phyloP scores from a whole-genome alignment of 1,140 invertebrate species.

The Hyles euphorbiae region DNA sequence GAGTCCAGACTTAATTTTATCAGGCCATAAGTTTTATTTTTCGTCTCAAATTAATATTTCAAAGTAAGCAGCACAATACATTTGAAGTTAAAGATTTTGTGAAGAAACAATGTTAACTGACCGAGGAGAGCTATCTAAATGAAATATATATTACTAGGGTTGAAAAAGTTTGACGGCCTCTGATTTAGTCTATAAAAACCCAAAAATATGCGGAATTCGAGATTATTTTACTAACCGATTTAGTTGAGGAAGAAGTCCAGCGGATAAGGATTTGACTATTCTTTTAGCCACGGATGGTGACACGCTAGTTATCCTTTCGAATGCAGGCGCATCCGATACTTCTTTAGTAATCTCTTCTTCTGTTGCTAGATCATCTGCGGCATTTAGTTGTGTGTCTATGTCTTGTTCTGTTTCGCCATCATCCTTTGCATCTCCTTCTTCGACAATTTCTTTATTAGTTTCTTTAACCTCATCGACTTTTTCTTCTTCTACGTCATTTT shows the following conservation, averaged over 20 bases:
- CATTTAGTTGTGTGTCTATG: slow-evolving; percentile 43
- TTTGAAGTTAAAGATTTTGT: too few relatives aligned
- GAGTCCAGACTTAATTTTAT: too few relatives aligned
- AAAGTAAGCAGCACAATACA: too few relatives aligned
- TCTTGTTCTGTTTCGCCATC: slow-evolving; percentile 41
- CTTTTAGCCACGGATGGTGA: slow-evolving; percentile 83
- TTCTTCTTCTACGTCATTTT: slow-evolving; percentile 9
- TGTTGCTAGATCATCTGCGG: slow-evolving; percentile 45
- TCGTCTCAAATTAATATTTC: too few relatives aligned
- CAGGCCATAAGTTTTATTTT: too few relatives aligned
- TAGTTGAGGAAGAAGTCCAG: slow-evolving; percentile 73
- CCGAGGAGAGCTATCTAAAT: too few relatives aligned
- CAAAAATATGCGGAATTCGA: too few relatives aligned
- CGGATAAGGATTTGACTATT: slow-evolving; percentile 81
- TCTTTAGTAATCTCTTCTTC: slow-evolving; percentile 53
- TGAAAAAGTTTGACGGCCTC: too few relatives aligned
- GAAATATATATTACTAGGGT: too few relatives aligned
- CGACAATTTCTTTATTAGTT: slow-evolving; percentile 7
- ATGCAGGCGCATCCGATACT: slow-evolving; percentile 55
- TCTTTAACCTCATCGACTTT: neutral
- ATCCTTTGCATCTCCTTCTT: slow-evolving; percentile 30
- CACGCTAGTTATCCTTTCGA: slow-evolving; percentile 77
- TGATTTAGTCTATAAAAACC: too few relatives aligned
- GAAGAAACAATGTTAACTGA: too few relatives aligned
- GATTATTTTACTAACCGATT: slow-evolving; percentile 54